Evolutionary conservation across 2,113 vertebrate species (phyloP).

Genomic region (Ptyas mucosa): DNA sequence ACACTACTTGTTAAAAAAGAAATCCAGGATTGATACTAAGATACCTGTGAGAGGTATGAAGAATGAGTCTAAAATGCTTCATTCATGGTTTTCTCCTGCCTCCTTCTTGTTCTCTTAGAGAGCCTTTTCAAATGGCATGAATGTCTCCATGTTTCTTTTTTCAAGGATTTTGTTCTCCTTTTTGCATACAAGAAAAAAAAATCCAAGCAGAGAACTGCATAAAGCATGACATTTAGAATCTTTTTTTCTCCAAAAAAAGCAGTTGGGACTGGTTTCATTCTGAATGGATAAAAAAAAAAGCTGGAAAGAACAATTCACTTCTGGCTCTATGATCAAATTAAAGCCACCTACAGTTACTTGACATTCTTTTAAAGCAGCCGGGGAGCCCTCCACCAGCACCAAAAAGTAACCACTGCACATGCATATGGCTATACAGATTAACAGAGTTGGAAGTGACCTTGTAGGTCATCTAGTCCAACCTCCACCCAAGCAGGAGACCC

Average conservation of each 20-base stretch:
- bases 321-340: not conserved
- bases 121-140: not conserved
- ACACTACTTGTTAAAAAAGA: not conserved
- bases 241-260: not conserved
- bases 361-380: not conserved
- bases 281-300: not conserved
- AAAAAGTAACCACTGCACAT: not conserved
- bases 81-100: not conserved
- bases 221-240: not conserved
- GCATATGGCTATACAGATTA: not conserved
- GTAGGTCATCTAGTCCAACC: too few relatives aligned
- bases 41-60: not conserved
- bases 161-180: not conserved
- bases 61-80: not conserved
- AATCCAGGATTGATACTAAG: not conserved
- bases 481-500: too few relatives aligned
- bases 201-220: not conserved
- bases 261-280: not conserved
- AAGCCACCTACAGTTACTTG: not conserved
- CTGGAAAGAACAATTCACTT: not conserved
- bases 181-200: not conserved
- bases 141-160: not conserved
- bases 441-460: too few relatives aligned
- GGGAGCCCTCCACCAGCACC: not conserved
- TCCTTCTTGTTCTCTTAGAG: not conserved